Evolutionary conservation across 2,113 vertebrate species (phyloP), one percentile per base, ranked within the genome.

Genomic region (Mesembrinibis cayennensis): DNA sequence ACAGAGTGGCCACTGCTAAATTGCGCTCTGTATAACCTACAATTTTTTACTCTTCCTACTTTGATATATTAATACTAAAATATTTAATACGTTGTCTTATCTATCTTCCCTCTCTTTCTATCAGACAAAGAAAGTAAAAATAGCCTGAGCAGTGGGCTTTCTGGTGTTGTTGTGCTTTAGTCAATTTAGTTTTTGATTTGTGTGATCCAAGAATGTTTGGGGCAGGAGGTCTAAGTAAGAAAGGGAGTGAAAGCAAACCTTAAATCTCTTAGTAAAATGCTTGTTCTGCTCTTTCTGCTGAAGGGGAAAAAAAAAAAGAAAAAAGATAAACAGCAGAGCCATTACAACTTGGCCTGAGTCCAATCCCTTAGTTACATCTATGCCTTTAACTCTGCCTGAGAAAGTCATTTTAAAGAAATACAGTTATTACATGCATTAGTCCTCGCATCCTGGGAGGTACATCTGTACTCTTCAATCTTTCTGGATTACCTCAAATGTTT

Each of bases 361-460:
- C 79, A 97, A 63, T 91, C 52, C 58, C 69, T 63, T 63, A 53
- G 84, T 95, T 96, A 77, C 82, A 82, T 95, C 73, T 80, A 44
- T 82, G 87, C 72, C 84, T 97, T 83, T 91, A 96, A 91, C 63
- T 49, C 86, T 87, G 79, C 80, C 69, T 74, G 71, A 89, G 86
- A 92, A 95, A 87, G 94, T 90, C 1, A 87, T 97, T 93, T 97
- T 92, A 95, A 96, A 96, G 89, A 95, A 96, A 94, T 94, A 89
- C 40, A 93, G 82, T 90, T 96, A 95, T 95, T 96, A 82, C 70
- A 79, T 77, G 71, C 86, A 61, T 96, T 96, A 96, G 94, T 95
- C 82, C 83, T 87, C 4, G 3, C 83, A 87, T 96, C 86, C 93
- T 93, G 87, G 92, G 94, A 96, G 85, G 87, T 77, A 82, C 85